A percentile compares a stretch with the other conserved stretches of the same genome.
These are phyloP conservation scores for Entomobrya multifasciata DNA, from an alignment of 2,888 invertebrate genomes.

Conservation along the genomic window DNA sequence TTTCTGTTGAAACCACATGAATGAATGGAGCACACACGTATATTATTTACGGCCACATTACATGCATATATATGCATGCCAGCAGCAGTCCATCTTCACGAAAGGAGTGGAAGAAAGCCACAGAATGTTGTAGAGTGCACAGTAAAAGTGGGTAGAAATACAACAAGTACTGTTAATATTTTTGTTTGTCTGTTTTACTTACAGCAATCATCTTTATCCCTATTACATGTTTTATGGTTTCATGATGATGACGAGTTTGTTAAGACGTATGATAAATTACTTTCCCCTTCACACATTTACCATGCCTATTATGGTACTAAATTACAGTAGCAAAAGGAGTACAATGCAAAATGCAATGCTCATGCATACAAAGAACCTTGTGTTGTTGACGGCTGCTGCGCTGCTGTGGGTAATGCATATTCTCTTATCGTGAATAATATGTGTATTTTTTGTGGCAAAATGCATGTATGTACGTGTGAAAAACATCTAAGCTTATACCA, in stretches of 20 bases:
- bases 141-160: no score
- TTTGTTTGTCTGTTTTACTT: not conserved
- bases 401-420: no score
- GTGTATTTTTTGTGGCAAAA: no score
- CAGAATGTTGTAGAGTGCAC: not conserved
- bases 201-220: not conserved
- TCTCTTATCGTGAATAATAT: no score
- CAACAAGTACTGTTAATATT: not conserved
- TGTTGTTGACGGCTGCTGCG: no score
- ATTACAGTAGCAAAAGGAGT: slow-evolving; percentile 17
- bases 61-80: slow-evolving; percentile 30
- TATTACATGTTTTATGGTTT: slow-evolving; percentile 48
- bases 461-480: not conserved
- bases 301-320: slow-evolving; percentile 52
- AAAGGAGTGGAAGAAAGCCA: slow-evolving; percentile 39
- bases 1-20: slow-evolving; percentile 48
- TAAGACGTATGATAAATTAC: slow-evolving; percentile 71
- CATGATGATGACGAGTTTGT: slow-evolving; percentile 72
- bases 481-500: slow-evolving; percentile 7
- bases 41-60: slow-evolving; percentile 20
- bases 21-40: slow-evolving; percentile 11
- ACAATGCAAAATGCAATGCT: not conserved
- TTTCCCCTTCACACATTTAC: slow-evolving; percentile 67
- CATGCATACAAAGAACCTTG: not conserved
- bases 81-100: slow-evolving; percentile 2